Percentiles rank a stretch among this genome's conserved stretches.
These are phyloP conservation scores for Seriola aureovittata DNA, from an alignment of 2,113 vertebrate genomes.

Conservation along the genomic window DNA sequence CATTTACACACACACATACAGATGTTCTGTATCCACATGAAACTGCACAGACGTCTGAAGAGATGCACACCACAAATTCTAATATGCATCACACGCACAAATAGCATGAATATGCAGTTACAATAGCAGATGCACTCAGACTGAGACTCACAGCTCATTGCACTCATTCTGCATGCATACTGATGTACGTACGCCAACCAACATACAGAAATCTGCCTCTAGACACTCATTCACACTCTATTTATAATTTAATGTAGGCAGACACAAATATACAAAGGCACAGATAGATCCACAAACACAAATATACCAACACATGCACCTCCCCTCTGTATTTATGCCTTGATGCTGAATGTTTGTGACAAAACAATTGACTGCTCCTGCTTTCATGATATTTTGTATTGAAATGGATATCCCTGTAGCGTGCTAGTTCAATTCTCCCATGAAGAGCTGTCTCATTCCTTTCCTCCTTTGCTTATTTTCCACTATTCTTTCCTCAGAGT, in stretches of 20 bases:
- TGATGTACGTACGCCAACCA: slow-evolving; percentile 60
- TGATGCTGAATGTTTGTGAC: slow-evolving; percentile 76
- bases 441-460: slow-evolving; percentile 54
- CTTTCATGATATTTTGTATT: slow-evolving; percentile 74
- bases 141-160: slow-evolving; percentile 76
- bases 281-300: slow-evolving; percentile 56
- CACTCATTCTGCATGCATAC: slow-evolving; percentile 72
- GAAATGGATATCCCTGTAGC: slow-evolving; percentile 73
- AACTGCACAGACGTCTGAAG: slow-evolving; percentile 26
- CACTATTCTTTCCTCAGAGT: slow-evolving; percentile 31
- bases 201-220: slow-evolving; percentile 73
- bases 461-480: slow-evolving; percentile 49
- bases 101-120: slow-evolving; percentile 70
- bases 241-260: slow-evolving; percentile 77
- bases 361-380: slow-evolving; percentile 74
- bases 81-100: slow-evolving; percentile 46
- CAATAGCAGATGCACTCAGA: slow-evolving; percentile 66
- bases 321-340: slow-evolving; percentile 59
- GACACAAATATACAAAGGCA: slow-evolving; percentile 55
- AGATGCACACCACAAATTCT: slow-evolving; percentile 46
- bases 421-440: slow-evolving; percentile 56
- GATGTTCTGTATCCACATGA: slow-evolving; percentile 31
- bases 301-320: slow-evolving; percentile 47
- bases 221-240: slow-evolving; percentile 75
- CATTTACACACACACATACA: neutral